Percentiles rank a stretch among this genome's conserved stretches.
phyloP scores from a whole-genome alignment of 2,888 invertebrate species.

The Uloborus plumipes region DNA sequence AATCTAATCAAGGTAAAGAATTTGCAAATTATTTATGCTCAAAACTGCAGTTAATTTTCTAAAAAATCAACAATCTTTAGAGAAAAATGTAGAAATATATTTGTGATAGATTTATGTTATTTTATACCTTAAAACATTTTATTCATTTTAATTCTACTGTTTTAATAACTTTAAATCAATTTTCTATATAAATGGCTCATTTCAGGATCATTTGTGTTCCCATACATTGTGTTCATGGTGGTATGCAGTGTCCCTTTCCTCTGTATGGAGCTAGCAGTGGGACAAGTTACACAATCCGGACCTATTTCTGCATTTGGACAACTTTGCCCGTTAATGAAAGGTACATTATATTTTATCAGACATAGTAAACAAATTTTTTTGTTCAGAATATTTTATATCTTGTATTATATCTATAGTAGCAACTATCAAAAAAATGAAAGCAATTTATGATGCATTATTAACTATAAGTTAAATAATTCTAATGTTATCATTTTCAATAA shows the following conservation, averaged over 20 bases:
- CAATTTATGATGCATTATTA: too few species aligned
- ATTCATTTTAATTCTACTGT: too few species aligned
- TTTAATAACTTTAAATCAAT: too few species aligned
- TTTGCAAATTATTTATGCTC: too few species aligned
- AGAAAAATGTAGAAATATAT: too few species aligned
- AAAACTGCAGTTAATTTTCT: not conserved
- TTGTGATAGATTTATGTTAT: not conserved
- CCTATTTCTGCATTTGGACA: slow-evolving; percentile 92
- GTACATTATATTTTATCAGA: slow-evolving; percentile 73
- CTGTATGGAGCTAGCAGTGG: slow-evolving; percentile 93
- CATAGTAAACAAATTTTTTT: too few species aligned
- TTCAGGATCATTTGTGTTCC: slow-evolving; percentile 92
- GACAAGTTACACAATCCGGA: slow-evolving; percentile 92
- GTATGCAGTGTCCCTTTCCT: slow-evolving; percentile 92
- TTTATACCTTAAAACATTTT: not conserved
- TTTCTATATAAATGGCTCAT: not conserved
- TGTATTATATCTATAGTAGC: too few species aligned
- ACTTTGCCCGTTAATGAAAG: slow-evolving; percentile 93
- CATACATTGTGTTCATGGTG: slow-evolving; percentile 91
- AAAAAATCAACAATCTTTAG: not conserved
- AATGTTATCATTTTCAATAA: too few species aligned
- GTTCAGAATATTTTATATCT: too few species aligned
- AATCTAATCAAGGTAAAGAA: too few species aligned
- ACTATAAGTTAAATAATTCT: too few species aligned
- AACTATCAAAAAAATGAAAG: too few species aligned